Evolutionary conservation across 2,888 invertebrate genomes (phyloP).

Genomic region (Epicampocera succincta): DNA sequence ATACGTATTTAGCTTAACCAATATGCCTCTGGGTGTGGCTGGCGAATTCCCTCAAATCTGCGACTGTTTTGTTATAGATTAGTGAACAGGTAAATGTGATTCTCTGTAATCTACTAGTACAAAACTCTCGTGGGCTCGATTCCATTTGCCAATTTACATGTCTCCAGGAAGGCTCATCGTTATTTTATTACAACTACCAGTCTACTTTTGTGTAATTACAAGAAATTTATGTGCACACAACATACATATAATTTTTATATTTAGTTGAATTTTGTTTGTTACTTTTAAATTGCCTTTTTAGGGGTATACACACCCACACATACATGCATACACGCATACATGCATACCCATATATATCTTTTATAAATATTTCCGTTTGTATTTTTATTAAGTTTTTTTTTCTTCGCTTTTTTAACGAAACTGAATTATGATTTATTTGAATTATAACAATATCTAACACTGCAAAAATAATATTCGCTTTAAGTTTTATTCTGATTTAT

Average conservation of each 20-base stretch:
- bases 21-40: no score
- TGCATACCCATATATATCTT: no score
- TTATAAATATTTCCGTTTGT: conserved; percentile 21
- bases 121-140: no score
- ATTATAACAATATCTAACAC: conserved; percentile 3
- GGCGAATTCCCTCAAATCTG: no score
- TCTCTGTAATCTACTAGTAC: no score
- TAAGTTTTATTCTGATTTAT: conserved; percentile 61
- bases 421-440: conserved; percentile 50
- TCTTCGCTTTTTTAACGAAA: conserved; percentile 40
- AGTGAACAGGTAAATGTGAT: no score
- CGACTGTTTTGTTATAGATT: no score
- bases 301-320: no score
- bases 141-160: no score
- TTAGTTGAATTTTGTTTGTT: conserved; percentile 66
- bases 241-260: no score
- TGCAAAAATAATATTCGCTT: conserved; percentile 36
- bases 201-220: conserved; percentile 41
- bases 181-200: conserved; percentile 14
- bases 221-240: conserved; percentile 17
- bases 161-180: no score
- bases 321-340: conserved; percentile 6
- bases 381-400: conserved; percentile 34
- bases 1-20: no score
- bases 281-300: conserved; percentile 43